Conservation (phyloP, 2,113 vertebrate genomes). For the Panthera uncia region DNA sequence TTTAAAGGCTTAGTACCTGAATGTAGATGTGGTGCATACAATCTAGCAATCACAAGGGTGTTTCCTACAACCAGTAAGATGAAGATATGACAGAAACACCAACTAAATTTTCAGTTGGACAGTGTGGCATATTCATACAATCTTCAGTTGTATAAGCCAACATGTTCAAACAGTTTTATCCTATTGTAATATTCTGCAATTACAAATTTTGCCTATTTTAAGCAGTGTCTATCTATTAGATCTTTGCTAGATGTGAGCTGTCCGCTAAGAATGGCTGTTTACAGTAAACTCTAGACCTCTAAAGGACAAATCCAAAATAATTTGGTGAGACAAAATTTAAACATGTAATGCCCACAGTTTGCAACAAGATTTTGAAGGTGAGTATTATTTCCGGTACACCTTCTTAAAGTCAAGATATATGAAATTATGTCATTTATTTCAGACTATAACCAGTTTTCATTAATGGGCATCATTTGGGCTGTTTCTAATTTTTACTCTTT, state of each 20-base stretch:
- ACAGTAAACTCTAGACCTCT: background rate
- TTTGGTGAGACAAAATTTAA: background rate
- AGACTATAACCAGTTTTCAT: background rate
- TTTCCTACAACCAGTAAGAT: background rate
- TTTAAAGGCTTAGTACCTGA: background rate
- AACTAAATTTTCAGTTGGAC: background rate
- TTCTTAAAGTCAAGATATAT: background rate
- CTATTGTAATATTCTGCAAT: background rate
- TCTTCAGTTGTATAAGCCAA: background rate
- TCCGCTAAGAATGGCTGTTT: background rate
- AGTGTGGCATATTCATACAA: background rate
- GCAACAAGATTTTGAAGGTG: background rate
- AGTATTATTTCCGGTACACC: background rate
- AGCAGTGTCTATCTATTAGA: background rate
- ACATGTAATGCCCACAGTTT: background rate
- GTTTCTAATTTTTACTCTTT: background rate
- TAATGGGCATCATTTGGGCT: background rate
- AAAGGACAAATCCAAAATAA: background rate
- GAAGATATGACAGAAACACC: background rate
- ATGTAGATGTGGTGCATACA: background rate
- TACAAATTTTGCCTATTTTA: background rate
- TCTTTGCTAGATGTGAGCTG: background rate
- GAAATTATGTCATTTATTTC: background rate
- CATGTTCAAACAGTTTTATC: background rate
- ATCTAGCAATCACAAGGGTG: background rate